A percentile compares a stretch with the other conserved stretches of the same genome.
These are phyloP conservation scores for Elgonia sp. DNA, from an alignment of 2,888 invertebrate genomes.

Conservation along the genomic window DNA sequence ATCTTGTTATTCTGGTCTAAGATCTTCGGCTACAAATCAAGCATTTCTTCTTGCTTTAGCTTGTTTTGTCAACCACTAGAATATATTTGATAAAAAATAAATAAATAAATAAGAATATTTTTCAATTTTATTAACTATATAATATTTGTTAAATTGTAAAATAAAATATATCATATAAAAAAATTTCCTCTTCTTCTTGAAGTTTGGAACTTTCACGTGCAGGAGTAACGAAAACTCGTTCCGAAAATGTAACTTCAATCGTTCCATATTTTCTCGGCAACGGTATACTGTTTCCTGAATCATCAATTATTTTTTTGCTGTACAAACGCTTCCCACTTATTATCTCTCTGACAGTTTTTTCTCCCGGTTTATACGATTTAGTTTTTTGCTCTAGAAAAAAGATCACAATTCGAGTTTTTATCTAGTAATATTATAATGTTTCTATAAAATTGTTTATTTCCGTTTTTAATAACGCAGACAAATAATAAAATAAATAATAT, in stretches of 20 bases:
- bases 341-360: constrained; percentile 77
- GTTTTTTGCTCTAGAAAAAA: constrained; percentile 30
- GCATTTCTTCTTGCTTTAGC: constrained; percentile 90
- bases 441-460: not conserved
- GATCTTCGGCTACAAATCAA: constrained; percentile 92
- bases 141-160: not conserved
- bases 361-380: constrained; percentile 48
- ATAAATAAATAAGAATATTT: too few relatives aligned
- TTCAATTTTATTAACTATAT: too few relatives aligned
- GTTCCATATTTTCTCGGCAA: constrained; percentile 88
- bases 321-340: constrained; percentile 80
- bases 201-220: constrained; percentile 91
- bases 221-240: constrained; percentile 93
- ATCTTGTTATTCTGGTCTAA: constrained; percentile 93
- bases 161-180: constrained; percentile 6
- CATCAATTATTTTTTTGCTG: constrained; percentile 84
- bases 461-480: not conserved
- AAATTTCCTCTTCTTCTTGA: constrained; percentile 90
- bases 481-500: too few relatives aligned
- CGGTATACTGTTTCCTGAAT: constrained; percentile 87
- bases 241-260: constrained; percentile 91
- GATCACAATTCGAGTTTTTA: not conserved
- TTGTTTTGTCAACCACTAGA: constrained; percentile 92
- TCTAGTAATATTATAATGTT: not conserved
- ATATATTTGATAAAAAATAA: not conserved